These are phyloP conservation scores for Prionchulus punctatus DNA, from an alignment of 2,888 invertebrate species.

Conservation along the genomic window DNA sequence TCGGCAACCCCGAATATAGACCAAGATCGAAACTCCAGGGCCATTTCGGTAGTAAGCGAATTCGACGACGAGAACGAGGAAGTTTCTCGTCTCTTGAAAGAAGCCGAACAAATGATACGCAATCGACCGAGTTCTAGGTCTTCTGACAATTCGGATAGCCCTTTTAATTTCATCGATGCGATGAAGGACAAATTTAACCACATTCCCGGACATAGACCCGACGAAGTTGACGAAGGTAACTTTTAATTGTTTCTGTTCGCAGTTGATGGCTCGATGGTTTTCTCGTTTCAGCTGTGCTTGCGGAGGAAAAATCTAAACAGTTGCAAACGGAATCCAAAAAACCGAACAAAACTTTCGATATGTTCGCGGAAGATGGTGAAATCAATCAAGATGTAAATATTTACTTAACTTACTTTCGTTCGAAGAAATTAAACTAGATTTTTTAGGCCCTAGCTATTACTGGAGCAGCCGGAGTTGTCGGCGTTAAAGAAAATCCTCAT, in stretches of 20 bases:
- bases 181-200: slow-evolving; percentile 12
- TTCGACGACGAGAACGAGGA: neutral
- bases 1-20: too few species aligned
- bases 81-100: neutral
- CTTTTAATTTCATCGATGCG: slow-evolving; percentile 11
- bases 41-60: too few species aligned
- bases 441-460: slow-evolving; percentile 8
- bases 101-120: neutral
- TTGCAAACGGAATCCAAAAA: neutral
- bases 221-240: slow-evolving; percentile 13
- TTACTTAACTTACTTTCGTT: slow-evolving; percentile 8
- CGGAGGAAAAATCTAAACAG: slow-evolving; percentile 4
- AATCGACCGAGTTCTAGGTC: neutral
- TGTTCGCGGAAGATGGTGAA: slow-evolving; percentile 30
- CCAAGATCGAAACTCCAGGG: too few species aligned
- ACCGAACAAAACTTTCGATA: slow-evolving; percentile 21
- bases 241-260: too few species aligned
- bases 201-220: slow-evolving; percentile 12
- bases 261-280: too few species aligned
- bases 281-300: slow-evolving; percentile 3
- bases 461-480: slow-evolving; percentile 15
- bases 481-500: slow-evolving; percentile 59
- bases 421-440: neutral
- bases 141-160: neutral
- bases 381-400: neutral